Evolutionary conservation across 1,140 invertebrate genomes (phyloP), one percentile per base, ranked within the genome.

Genomic region (Tenebrio molitor): DNA sequence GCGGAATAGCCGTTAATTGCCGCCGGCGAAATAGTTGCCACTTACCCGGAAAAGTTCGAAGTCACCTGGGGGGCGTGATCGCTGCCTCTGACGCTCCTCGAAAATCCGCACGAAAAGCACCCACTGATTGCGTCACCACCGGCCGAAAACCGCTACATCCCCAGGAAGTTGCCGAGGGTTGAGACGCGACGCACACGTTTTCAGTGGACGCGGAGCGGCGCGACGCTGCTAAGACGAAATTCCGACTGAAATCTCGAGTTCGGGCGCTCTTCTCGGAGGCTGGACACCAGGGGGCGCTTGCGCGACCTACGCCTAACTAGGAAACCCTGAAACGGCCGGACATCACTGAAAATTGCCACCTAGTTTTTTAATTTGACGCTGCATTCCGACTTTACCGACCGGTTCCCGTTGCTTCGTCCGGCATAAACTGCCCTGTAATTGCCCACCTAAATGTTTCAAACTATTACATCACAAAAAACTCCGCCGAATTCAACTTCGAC

Each of bases 271-370:
- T 67, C 62, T 42, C 29, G 71, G 71, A 63, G 53, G 53, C 58
- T 63, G 62, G 71, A 41, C 50, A 44, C 23, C 29, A 44, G 29
- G 17, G 36, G 53, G 64, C 71, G 71, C 64, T 62, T 67, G 71
- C 71, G 71, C 71, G 71, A 72, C 44, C 71, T 36, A 72, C 71
- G 64, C 71, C 71, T 72, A 71, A 65, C 53, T 42, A 72, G 64
- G 64, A 72, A 50, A 72, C 36, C 29, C 63, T 67, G 66, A n/a
- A 66, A 58, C 71, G 29, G 23, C 62, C 69, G 21, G 33, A 42
- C 36, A 25, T 41, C 66, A 44, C 19, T 12, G 34, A 15, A 65
- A 71, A 71, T 65, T 71, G 33, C 25, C 58, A 15, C 44, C 62
- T 71, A 69, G 46, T 69, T 66, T 66, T n/a, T 66, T 66, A 42